Percentiles rank a stretch among this genome's conserved stretches.
phyloP scores from a whole-genome alignment of 2,888 invertebrate genomes.

The Ormyrus rosae region DNA sequence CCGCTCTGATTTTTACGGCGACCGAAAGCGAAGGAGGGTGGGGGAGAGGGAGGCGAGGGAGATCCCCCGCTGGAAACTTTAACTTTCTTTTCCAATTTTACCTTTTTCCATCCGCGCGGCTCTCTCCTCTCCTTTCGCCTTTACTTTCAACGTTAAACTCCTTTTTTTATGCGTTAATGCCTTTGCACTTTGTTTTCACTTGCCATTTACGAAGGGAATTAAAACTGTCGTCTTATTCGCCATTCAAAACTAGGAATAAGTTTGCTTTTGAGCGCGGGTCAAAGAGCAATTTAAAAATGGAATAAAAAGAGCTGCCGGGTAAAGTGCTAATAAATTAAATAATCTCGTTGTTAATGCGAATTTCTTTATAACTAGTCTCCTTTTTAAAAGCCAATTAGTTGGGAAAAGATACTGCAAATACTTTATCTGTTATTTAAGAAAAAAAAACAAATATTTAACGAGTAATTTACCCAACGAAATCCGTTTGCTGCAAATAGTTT shows the following conservation, averaged over 20 bases:
- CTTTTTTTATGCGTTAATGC: slow-evolving; percentile 29
- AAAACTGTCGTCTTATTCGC: slow-evolving; percentile 37
- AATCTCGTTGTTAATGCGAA: too few species aligned
- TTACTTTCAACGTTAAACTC: background rate
- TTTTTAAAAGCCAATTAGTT: too few species aligned
- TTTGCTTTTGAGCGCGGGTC: background rate
- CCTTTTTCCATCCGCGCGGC: background rate
- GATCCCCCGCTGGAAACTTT: background rate
- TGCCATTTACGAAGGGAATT: slow-evolving; percentile 40
- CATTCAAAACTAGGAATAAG: background rate
- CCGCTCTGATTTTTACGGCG: slow-evolving; percentile 39
- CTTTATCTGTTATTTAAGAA: too few species aligned
- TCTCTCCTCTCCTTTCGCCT: background rate
- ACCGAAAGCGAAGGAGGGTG: too few species aligned
- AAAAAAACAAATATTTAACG: too few species aligned
- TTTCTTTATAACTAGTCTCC: too few species aligned
- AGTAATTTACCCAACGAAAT: too few species aligned
- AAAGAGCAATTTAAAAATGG: too few species aligned
- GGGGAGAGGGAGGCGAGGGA: background rate
- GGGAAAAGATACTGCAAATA: too few species aligned
- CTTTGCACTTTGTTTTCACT: slow-evolving; percentile 44
- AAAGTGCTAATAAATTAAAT: too few species aligned
- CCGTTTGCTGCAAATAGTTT: background rate
- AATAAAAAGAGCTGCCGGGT: too few species aligned
- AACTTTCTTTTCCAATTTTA: slow-evolving; percentile 37